These are phyloP conservation scores for Leptura quadrifasciata DNA, from an alignment of 2,888 invertebrate species.

Conservation along the genomic window DNA sequence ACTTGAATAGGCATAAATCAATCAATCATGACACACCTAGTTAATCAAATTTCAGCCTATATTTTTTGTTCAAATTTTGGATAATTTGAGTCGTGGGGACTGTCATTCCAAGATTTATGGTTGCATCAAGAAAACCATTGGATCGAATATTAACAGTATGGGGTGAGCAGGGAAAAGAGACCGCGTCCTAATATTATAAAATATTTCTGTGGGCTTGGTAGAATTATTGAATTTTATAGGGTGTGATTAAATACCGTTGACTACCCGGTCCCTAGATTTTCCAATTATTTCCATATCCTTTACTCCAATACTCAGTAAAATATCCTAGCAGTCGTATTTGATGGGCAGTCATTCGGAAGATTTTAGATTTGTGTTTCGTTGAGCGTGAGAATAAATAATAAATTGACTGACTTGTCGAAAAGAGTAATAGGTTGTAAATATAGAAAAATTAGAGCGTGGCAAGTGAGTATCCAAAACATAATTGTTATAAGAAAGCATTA, in stretches of 20 bases:
- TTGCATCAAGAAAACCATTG: slow-evolving; percentile 26
- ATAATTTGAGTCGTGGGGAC: slow-evolving; percentile 14
- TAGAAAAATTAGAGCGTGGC: too few relatives aligned
- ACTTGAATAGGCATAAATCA: slow-evolving; percentile 14
- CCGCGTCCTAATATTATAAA: background rate
- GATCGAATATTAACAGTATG: slow-evolving; percentile 20
- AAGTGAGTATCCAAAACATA: too few relatives aligned
- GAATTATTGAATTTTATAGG: slow-evolving; percentile 12
- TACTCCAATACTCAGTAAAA: background rate
- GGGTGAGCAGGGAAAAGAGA: slow-evolving; percentile 7
- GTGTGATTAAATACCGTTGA: background rate
- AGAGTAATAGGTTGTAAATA: too few relatives aligned
- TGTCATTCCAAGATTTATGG: slow-evolving; percentile 27
- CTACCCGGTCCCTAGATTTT: background rate
- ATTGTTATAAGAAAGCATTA: too few relatives aligned
- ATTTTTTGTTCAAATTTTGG: slow-evolving; percentile 16
- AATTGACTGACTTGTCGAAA: too few relatives aligned
- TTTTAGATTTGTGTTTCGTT: background rate
- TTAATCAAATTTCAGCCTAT: slow-evolving; percentile 13
- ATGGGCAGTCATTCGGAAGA: background rate
- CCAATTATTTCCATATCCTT: background rate
- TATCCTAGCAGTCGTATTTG: background rate
- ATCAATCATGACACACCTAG: slow-evolving; percentile 14
- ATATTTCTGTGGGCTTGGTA: slow-evolving; percentile 3
- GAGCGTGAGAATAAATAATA: background rate